phyloP scores from a whole-genome alignment of 2,888 invertebrate genomes.

The Muschampia plurimacula region DNA sequence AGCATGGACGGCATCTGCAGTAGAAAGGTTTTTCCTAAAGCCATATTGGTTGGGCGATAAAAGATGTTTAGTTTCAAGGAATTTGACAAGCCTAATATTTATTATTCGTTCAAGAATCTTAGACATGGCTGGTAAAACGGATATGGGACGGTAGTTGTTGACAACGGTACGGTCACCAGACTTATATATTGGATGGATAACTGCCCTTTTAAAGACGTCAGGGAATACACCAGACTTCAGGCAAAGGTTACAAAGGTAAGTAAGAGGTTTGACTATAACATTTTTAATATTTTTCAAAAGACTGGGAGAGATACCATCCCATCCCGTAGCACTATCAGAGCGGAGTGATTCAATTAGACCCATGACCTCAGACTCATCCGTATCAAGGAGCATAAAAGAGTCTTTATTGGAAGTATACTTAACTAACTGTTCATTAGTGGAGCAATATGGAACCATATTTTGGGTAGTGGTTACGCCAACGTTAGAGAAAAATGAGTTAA shows the following conservation, averaged over 20 bases:
- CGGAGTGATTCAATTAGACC: neutral
- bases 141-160: slow-evolving; percentile 9
- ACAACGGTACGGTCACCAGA: neutral
- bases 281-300: slow-evolving; percentile 7
- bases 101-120: slow-evolving; percentile 8
- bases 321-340: neutral
- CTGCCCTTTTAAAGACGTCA: slow-evolving; percentile 4
- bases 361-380: neutral
- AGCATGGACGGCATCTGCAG: slow-evolving; percentile 8
- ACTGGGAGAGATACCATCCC: slow-evolving; percentile 1
- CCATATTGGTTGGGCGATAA: slow-evolving; percentile 13
- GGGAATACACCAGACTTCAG: neutral
- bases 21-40: slow-evolving; percentile 1
- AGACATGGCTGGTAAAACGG: neutral
- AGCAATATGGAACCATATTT: neutral
- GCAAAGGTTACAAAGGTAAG: neutral
- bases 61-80: neutral
- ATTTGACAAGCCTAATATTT: neutral
- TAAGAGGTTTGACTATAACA: neutral
- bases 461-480: neutral
- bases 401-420: neutral
- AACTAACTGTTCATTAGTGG: neutral
- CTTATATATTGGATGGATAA: slow-evolving; percentile 10
- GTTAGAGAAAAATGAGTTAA: neutral
- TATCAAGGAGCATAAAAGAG: slow-evolving; percentile 8